These are phyloP conservation scores for Aldrovandia affinis DNA, from an alignment of 2,797 vertebrate genomes.

Conservation along the genomic window DNA sequence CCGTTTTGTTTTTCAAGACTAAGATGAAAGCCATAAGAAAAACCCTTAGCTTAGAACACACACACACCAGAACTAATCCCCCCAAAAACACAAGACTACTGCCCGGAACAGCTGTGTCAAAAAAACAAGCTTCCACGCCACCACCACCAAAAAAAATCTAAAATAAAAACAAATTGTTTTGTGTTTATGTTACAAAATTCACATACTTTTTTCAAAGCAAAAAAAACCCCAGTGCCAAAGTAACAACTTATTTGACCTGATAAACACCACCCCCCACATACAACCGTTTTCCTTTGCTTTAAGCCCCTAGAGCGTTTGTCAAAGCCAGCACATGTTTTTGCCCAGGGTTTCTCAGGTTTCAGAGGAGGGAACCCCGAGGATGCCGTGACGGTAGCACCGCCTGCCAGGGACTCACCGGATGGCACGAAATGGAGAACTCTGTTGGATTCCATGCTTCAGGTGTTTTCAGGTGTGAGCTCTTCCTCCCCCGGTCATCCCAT, in stretches of 20 bases:
- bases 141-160: slow-evolving; percentile 48
- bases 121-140: slow-evolving; percentile 3
- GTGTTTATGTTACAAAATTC: slow-evolving; percentile 16
- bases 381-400: slow-evolving; percentile 48
- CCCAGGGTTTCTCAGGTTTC: slow-evolving; percentile 68
- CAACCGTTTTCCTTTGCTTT: not conserved
- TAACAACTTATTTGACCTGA: slow-evolving; percentile 24
- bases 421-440: slow-evolving; percentile 85
- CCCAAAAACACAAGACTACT: slow-evolving; percentile 35
- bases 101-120: not conserved
- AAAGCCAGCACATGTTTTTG: slow-evolving; percentile 59
- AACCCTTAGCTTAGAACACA: slow-evolving; percentile 30
- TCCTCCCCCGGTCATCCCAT: slow-evolving; percentile 78
- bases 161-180: slow-evolving; percentile 40
- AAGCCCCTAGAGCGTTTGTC: slow-evolving; percentile 12
- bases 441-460: slow-evolving; percentile 77
- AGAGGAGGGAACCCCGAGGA: slow-evolving; percentile 72
- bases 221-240: not conserved
- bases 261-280: not conserved
- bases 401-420: slow-evolving; percentile 74
- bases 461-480: slow-evolving; percentile 58
- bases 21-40: slow-evolving; percentile 59
- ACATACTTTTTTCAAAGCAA: not conserved
- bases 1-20: not conserved
- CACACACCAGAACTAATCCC: slow-evolving; percentile 27